Percentiles rank a stretch among this genome's conserved stretches.
phyloP scores from a whole-genome alignment of 2,113 vertebrate genomes.

The Chloropsis cyanopogon region DNA sequence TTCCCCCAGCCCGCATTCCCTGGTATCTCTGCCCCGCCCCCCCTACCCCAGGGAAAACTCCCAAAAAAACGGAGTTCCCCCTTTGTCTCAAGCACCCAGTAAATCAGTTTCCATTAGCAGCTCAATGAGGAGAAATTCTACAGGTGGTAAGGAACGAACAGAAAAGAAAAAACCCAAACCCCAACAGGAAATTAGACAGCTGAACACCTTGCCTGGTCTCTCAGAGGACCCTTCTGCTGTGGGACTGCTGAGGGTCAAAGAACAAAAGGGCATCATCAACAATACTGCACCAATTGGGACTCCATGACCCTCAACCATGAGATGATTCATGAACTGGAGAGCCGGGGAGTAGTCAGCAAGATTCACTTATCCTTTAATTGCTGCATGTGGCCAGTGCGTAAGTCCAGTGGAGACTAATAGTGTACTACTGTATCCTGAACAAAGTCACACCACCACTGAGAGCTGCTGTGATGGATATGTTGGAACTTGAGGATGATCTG shows the following conservation, averaged over 20 bases:
- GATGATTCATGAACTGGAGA: neutral
- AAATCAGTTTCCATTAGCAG: no score
- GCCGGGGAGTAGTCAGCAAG: neutral
- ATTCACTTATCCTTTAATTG: neutral
- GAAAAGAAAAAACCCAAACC: no score
- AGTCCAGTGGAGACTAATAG: neutral
- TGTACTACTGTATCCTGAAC: neutral
- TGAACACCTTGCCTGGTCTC: neutral
- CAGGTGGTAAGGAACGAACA: no score
- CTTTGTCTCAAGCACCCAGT: no score
- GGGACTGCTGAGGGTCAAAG: neutral
- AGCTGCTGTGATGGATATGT: neutral
- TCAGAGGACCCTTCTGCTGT: neutral
- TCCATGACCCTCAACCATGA: neutral
- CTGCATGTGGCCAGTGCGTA: neutral
- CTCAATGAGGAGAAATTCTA: no score
- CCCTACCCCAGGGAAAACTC: no score
- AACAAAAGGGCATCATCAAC: neutral
- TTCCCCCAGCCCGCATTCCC: no score
- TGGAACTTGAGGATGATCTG: neutral
- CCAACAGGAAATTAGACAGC: neutral
- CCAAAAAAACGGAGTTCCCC: no score
- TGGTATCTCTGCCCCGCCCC: no score
- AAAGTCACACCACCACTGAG: neutral
- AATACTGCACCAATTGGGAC: accelerated